Percentiles rank a stretch among this genome's conserved stretches.
Conservation (phyloP, 2,888 invertebrate species). For the Protodeltote pygarga region DNA sequence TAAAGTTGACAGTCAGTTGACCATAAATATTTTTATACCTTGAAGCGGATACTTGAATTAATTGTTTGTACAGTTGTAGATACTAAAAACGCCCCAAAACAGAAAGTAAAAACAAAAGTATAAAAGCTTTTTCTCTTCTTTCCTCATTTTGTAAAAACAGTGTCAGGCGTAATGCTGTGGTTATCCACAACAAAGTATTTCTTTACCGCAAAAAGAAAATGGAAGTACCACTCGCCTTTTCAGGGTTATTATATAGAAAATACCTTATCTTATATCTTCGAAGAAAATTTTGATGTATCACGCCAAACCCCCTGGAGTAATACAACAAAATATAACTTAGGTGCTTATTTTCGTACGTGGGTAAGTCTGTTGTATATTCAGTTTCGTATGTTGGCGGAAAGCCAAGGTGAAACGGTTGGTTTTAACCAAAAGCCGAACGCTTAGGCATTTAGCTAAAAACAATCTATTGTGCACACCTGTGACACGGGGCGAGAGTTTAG, state of each 20-base stretch:
- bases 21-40: conserved; percentile 5
- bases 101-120: background rate
- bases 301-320: conserved; percentile 42
- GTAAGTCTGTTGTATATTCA: conserved; percentile 27
- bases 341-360: conserved; percentile 50
- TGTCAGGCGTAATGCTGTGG: conserved; percentile 21
- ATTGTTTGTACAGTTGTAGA: no score
- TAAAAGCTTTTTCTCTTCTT: conserved; percentile 4
- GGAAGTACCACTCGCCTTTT: conserved; percentile 28
- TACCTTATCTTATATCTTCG: conserved; percentile 30
- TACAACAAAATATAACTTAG: conserved; percentile 47
- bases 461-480: conserved; percentile 51
- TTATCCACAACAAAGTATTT: conserved; percentile 31
- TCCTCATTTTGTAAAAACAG: conserved; percentile 8
- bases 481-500: conserved; percentile 35
- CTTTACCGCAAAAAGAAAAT: conserved; percentile 38
- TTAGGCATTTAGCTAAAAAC: conserved; percentile 54
- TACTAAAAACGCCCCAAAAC: no score
- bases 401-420: conserved; percentile 45
- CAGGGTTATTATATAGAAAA: conserved; percentile 38
- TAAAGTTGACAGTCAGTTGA: conserved; percentile 3
- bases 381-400: conserved; percentile 38
- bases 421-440: conserved; percentile 48
- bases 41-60: background rate
- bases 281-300: conserved; percentile 51